Evolutionary conservation across 2,888 invertebrate genomes (phyloP).

Genomic region (Clanis bilineata): DNA sequence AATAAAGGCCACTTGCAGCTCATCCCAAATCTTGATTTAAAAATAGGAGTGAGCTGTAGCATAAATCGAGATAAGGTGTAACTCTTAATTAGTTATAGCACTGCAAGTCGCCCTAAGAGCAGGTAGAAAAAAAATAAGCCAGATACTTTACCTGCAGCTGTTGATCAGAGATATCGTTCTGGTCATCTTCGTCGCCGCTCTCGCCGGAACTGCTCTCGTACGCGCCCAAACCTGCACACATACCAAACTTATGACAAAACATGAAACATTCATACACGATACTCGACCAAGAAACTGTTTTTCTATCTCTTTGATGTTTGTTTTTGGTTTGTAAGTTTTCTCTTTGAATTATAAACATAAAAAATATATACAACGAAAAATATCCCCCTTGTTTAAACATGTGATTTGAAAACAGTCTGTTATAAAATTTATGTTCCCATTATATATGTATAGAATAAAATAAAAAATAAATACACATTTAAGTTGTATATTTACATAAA

Average conservation of each 20-base stretch:
- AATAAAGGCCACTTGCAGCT: no score
- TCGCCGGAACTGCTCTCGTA: conserved; percentile 90
- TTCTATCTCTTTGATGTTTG: no score
- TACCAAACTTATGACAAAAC: conserved; percentile 22
- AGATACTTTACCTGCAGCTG: conserved; percentile 84
- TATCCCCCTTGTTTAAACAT: no score
- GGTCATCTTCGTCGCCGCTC: conserved; percentile 71
- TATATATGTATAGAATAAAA: neutral
- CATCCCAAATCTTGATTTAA: no score
- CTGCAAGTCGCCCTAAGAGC: no score
- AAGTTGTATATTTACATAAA: conserved; percentile 27
- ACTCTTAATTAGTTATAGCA: no score
- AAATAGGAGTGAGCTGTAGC: no score
- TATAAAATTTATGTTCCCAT: no score
- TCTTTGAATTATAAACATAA: neutral
- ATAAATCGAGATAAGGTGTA: no score
- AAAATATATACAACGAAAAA: neutral
- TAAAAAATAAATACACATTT: neutral
- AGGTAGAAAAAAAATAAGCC: neutral
- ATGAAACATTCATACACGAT: neutral
- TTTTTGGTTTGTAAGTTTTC: no score
- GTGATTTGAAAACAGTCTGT: no score
- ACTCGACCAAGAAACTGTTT: neutral
- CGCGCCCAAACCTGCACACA: conserved; percentile 89
- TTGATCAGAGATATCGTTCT: conserved; percentile 83